Evolutionary conservation across 2,113 vertebrate genomes (phyloP).

Genomic region (Ginglymostoma cirratum): DNA sequence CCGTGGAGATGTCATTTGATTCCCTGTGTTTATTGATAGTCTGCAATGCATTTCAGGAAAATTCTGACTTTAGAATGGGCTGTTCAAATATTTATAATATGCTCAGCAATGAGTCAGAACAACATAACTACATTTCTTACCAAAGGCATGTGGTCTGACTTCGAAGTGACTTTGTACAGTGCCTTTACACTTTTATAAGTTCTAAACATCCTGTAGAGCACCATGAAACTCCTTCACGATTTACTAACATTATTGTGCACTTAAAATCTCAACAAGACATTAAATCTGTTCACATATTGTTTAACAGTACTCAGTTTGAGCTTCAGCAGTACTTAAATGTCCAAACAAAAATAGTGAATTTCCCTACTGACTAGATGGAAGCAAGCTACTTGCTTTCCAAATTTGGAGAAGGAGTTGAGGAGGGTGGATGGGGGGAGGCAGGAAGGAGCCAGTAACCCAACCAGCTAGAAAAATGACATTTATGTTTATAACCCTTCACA

Average conservation of each 20-base stretch:
- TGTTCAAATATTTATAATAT: neutral
- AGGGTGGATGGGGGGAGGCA: neutral
- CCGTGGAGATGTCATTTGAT: neutral
- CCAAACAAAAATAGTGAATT: neutral
- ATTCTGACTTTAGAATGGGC: neutral
- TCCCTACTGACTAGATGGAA: neutral
- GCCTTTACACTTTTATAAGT: neutral
- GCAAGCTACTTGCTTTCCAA: neutral
- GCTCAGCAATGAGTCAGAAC: neutral
- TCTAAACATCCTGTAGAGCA: neutral
- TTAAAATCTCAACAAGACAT: neutral
- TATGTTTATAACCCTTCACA: neutral
- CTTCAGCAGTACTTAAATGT: neutral
- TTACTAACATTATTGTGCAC: neutral
- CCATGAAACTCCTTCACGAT: neutral
- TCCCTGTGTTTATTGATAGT: neutral
- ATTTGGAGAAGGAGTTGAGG: neutral
- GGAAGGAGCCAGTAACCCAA: neutral
- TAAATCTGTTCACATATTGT: neutral
- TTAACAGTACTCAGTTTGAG: neutral
- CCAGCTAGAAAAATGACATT: neutral
- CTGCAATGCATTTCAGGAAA: neutral
- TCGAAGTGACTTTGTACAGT: neutral
- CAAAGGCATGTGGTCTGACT: neutral
- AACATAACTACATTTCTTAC: neutral